A percentile compares a stretch with the other conserved stretches of the same genome.
Conservation (phyloP, 2,113 vertebrate species). For the Zosterops borbonicus region DNA sequence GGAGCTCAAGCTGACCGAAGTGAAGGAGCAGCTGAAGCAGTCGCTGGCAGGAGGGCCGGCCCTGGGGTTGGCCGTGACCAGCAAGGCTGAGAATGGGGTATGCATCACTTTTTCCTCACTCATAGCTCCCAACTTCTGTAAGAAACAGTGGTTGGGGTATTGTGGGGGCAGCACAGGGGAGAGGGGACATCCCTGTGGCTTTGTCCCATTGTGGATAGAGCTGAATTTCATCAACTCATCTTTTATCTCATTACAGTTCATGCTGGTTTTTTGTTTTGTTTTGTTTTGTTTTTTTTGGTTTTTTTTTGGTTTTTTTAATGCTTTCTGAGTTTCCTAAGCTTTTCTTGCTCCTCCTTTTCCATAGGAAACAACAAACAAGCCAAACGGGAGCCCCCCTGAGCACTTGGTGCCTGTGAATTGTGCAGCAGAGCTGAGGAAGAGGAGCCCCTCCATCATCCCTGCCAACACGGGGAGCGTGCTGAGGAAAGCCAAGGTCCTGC, state of each 20-base stretch:
- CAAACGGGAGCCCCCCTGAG: slow-evolving; percentile 77
- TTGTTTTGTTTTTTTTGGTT: no score
- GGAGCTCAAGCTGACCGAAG: slow-evolving; percentile 86
- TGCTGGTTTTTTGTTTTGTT: no score
- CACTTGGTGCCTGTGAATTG: slow-evolving; percentile 87
- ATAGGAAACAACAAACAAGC: slow-evolving; percentile 73
- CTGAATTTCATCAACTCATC: background rate
- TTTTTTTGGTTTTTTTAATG: background rate
- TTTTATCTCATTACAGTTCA: background rate
- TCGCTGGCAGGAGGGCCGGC: slow-evolving; percentile 85
- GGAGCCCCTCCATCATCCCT: slow-evolving; percentile 84
- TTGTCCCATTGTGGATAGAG: background rate
- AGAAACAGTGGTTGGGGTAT: background rate
- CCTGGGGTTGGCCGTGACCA: slow-evolving; percentile 77
- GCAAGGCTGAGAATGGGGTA: slow-evolving; percentile 78
- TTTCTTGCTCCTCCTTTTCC: background rate
- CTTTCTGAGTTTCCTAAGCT: background rate
- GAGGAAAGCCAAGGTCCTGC: slow-evolving; percentile 90
- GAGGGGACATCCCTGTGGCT: background rate
- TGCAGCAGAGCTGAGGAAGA: slow-evolving; percentile 86
- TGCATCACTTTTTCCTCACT: rapidly evolving
- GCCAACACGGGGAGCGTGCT: slow-evolving; percentile 89
- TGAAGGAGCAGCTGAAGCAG: slow-evolving; percentile 91
- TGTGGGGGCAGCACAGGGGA: background rate
- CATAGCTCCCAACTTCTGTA: rapidly evolving